These are phyloP conservation scores for Centropus unirufus DNA, from an alignment of 2,113 vertebrate genomes.

Conservation along the genomic window DNA sequence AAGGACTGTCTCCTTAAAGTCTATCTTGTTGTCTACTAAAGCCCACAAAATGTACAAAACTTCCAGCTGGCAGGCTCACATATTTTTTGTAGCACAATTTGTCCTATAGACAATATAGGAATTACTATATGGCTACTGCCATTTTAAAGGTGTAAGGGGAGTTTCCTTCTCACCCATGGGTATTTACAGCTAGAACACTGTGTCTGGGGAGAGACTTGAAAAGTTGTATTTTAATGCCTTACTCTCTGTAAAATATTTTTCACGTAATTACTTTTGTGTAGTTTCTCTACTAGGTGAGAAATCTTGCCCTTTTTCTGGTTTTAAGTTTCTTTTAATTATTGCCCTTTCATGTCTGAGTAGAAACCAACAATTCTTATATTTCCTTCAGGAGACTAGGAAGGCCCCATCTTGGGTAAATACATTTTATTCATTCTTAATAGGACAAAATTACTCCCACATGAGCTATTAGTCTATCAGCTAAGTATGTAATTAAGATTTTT, in stretches of 20 bases:
- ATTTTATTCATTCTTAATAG: constrained; percentile 43
- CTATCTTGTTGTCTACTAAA: neutral
- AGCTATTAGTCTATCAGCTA: constrained; percentile 46
- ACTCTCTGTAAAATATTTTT: neutral
- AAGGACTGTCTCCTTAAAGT: neutral
- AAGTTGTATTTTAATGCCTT: neutral
- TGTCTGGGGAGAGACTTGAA: neutral
- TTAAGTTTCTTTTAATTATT: neutral
- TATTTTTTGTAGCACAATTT: neutral
- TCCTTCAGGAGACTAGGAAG: neutral
- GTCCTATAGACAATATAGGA: neutral
- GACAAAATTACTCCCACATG: constrained; percentile 4
- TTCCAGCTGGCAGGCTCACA: neutral
- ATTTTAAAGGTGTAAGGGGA: neutral
- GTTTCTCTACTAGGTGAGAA: neutral
- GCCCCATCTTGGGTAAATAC: constrained; percentile 14
- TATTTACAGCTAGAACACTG: neutral
- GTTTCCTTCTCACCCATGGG: neutral
- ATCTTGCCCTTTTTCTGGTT: neutral
- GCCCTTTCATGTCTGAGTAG: neutral
- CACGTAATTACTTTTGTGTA: neutral
- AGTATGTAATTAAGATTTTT: constrained; percentile 46
- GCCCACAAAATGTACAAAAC: neutral
- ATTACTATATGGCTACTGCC: neutral
- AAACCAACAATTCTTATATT: neutral